Evolutionary conservation across 1,140 invertebrate genomes (phyloP), one percentile per base, ranked within the genome.

Genomic region (Pseudoatta argentina): DNA sequence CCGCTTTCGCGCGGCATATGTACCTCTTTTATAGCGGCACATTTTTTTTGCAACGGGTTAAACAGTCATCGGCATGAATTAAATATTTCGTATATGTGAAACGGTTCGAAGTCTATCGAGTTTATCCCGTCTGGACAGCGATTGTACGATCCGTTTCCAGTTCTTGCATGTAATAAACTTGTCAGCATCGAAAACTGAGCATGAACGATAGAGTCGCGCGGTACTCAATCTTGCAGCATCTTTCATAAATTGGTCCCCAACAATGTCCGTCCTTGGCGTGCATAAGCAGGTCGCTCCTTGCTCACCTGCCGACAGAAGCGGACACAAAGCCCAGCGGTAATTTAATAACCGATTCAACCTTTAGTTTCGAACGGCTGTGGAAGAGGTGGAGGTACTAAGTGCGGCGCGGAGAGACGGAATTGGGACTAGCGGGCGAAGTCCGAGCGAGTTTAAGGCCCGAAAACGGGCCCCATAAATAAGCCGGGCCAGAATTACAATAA

Each of bases 401-500:
- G 59, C 59, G 59, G 71, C 64, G 71, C 83, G 72, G 76, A 67
- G 67, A 91, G 86, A 71, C 67, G 71, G 72, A 72, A 81, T 57
- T 72, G 57, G 51, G 79, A 89, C 89, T 86, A 90, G 88, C 69
- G 87, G 87, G 86, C 78, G 67, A 44, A 73, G 61, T 63, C 57
- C 24, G 72, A 87, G 73, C 85, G 86, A 89, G 91, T 92, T 87
- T 87, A 88, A 92, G 77, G 76, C 44, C 87, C 78, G 89, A 92
- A 93, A 93, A 93, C 91, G 85, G 69, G 91, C 78, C 82, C 55
- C 90, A 94, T 94, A 94, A 94, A 94, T 94, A 94, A 94, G 85
- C 88, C 71, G 48, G 21, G 53, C 18, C 75, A 75, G 91, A 94
- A 94, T 94, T 94, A 95, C 92, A 94, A 95, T 95, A 93, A 95